These are phyloP conservation scores for Erpetoichthys calabaricus DNA, from an alignment of 2,797 vertebrate species.

Conservation along the genomic window DNA sequence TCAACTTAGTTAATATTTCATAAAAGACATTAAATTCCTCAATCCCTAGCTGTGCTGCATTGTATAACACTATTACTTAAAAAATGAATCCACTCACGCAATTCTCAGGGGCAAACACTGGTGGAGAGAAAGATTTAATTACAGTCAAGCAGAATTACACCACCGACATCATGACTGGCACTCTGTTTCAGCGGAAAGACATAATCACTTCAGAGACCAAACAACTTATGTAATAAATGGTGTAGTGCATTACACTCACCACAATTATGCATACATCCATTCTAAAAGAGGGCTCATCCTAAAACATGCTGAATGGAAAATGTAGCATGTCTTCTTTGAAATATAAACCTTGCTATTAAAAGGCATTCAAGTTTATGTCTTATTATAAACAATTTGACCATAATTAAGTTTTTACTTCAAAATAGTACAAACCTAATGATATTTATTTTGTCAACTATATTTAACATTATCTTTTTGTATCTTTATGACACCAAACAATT, in stretches of 20 bases:
- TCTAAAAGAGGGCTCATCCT: too few relatives aligned
- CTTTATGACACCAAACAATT: too few relatives aligned
- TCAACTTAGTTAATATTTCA: conserved; percentile 31
- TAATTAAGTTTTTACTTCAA: too few relatives aligned
- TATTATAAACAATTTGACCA: too few relatives aligned
- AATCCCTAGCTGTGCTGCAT: conserved; percentile 12
- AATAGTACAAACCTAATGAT: too few relatives aligned
- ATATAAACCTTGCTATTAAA: too few relatives aligned
- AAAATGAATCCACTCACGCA: conserved; percentile 21
- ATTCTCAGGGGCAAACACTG: conserved; percentile 23
- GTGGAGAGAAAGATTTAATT: conserved; percentile 24
- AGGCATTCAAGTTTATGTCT: too few relatives aligned
- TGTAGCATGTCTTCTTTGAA: too few relatives aligned
- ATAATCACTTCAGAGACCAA: conserved; percentile 2
- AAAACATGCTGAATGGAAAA: too few relatives aligned
- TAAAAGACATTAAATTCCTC: conserved; percentile 26
- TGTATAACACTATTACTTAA: conserved; percentile 25
- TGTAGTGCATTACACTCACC: background rate
- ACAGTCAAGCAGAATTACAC: conserved; percentile 9
- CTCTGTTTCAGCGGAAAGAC: conserved; percentile 2
- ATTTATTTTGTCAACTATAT: too few relatives aligned
- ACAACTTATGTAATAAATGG: conserved; percentile 1
- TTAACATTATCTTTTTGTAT: too few relatives aligned
- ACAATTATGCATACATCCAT: too few relatives aligned
- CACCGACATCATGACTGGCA: conserved; percentile 11